Conservation (phyloP, 1,140 invertebrate species). For the Cylas formicarius region DNA sequence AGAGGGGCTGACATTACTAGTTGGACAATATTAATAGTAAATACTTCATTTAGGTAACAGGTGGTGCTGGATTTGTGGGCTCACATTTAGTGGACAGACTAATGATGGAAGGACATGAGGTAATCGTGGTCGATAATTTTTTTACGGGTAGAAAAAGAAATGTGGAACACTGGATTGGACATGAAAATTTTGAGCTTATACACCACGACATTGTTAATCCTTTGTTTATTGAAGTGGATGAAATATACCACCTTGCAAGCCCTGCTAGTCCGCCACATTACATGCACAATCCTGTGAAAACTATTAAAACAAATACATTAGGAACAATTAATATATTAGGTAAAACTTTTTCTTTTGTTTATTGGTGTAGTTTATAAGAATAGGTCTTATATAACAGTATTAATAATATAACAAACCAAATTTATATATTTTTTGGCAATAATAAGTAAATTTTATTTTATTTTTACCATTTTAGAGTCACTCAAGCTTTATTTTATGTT, state of each 20-base stretch:
- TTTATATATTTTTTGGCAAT: too few species aligned
- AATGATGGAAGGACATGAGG: conserved; percentile 95
- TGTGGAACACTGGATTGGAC: conserved; percentile 98
- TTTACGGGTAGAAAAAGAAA: conserved; percentile 96
- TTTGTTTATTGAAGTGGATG: conserved; percentile 94
- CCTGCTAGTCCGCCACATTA: conserved; percentile 98
- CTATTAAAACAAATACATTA: conserved; percentile 98
- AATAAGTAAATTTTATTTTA: too few species aligned
- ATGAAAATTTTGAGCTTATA: conserved; percentile 97
- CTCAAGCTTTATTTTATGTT: conserved; percentile 1
- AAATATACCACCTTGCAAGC: conserved; percentile 98
- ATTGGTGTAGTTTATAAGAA: too few species aligned
- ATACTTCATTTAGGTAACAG: conserved; percentile 69
- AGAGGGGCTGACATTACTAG: conserved; percentile 27
- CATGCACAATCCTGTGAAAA: conserved; percentile 99
- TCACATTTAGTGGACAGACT: conserved; percentile 94
- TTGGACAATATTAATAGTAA: not conserved
- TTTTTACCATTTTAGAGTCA: too few species aligned
- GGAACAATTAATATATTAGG: conserved; percentile 99
- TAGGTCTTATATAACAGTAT: too few species aligned
- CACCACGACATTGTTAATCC: conserved; percentile 99
- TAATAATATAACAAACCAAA: too few species aligned
- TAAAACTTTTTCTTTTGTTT: conserved; percentile 31
- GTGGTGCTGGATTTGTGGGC: conserved; percentile 98
- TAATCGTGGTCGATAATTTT: conserved; percentile 97